Evolutionary conservation across 2,888 invertebrate genomes (phyloP).

Genomic region (Ptychoptera albimana): DNA sequence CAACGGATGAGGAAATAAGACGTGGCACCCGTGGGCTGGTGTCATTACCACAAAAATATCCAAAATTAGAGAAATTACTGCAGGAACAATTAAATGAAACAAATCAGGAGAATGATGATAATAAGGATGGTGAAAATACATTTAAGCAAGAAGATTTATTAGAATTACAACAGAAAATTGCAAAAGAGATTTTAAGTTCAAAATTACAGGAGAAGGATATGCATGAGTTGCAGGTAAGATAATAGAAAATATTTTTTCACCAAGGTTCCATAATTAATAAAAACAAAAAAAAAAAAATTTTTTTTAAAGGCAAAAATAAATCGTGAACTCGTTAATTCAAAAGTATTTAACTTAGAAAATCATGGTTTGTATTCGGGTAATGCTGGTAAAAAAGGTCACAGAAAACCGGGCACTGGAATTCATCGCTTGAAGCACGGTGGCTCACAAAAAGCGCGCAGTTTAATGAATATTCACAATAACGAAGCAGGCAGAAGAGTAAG

Average conservation of each 20-base stretch:
- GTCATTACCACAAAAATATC: constrained; percentile 13
- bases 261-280: neutral
- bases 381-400: neutral
- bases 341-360: constrained; percentile 25
- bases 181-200: constrained; percentile 30
- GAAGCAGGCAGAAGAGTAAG: constrained; percentile 92
- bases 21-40: constrained; percentile 57
- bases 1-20: constrained; percentile 77
- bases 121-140: constrained; percentile 7
- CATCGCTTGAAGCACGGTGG: constrained; percentile 17
- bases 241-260: neutral
- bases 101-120: constrained; percentile 8
- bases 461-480: constrained; percentile 97
- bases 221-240: constrained; percentile 27
- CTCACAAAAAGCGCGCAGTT: constrained; percentile 46
- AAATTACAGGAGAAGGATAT: constrained; percentile 30
- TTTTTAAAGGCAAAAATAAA: constrained; percentile 28
- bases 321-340: constrained; percentile 29
- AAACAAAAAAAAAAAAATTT: neutral
- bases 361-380: constrained; percentile 18
- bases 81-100: constrained; percentile 12
- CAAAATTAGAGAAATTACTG: constrained; percentile 13
- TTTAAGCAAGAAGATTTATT: constrained; percentile 27
- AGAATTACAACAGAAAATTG: constrained; percentile 29
- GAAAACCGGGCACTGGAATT: neutral